A percentile compares a stretch with the other conserved stretches of the same genome.
phyloP scores from a whole-genome alignment of 2,797 vertebrate species.

The Microctenopoma stevenorrisi region DNA sequence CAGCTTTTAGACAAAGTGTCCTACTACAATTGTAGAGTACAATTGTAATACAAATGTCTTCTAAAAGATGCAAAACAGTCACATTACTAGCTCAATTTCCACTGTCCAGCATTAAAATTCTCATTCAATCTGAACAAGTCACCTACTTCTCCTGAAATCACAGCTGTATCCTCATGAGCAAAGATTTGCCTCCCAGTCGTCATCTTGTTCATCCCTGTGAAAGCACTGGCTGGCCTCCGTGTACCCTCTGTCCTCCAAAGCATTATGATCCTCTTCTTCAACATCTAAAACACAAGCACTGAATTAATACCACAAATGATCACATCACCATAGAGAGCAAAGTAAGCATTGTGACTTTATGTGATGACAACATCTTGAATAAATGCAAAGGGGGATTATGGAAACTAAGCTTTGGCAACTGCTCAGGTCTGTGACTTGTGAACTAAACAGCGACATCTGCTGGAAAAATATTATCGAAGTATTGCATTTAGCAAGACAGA shows the following conservation, averaged over 20 bases:
- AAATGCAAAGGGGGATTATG: neutral
- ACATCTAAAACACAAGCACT: slow-evolving; percentile 42
- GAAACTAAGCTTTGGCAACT: too few relatives aligned
- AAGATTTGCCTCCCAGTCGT: slow-evolving; percentile 76
- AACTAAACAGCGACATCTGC: slow-evolving; percentile 12
- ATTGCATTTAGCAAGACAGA: neutral
- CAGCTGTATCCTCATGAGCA: slow-evolving; percentile 27
- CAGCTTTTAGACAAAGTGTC: neutral
- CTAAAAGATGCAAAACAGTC: neutral
- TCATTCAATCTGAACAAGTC: neutral
- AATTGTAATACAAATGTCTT: neutral
- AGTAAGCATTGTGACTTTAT: neutral
- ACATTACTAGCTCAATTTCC: neutral
- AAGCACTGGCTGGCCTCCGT: slow-evolving; percentile 15
- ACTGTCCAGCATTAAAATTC: neutral
- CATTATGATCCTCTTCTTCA: slow-evolving; percentile 28
- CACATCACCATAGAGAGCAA: too few relatives aligned
- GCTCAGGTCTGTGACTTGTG: too few relatives aligned
- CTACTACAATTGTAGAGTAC: neutral
- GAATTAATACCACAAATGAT: neutral
- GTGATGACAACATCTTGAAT: neutral
- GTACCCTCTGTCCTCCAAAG: slow-evolving; percentile 54
- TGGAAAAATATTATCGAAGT: neutral
- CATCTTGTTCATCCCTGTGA: slow-evolving; percentile 38
- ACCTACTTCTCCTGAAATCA: slow-evolving; percentile 19